A percentile compares a stretch with the other conserved stretches of the same genome.
Conservation (phyloP, 2,797 vertebrate genomes). For the Pogoniulus pusillus region DNA sequence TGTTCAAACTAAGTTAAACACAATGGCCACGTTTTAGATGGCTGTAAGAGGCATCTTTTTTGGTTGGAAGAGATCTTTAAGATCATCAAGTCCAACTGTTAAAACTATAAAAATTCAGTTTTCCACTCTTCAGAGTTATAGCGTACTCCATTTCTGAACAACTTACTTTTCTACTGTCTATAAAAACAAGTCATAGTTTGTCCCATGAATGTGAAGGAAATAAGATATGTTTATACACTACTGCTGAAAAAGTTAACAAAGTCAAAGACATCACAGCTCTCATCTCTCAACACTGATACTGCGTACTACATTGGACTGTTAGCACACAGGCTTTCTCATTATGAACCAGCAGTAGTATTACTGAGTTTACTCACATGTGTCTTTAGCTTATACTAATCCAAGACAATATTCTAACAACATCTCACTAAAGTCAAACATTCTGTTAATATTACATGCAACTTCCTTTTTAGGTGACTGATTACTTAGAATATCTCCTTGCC, state of each 20-base stretch:
- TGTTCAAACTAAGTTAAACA: neutral
- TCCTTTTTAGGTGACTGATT: neutral
- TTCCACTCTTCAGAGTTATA: neutral
- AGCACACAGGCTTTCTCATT: neutral
- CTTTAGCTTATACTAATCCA: neutral
- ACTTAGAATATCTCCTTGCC: neutral
- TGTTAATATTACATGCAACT: neutral
- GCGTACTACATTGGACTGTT: accelerated
- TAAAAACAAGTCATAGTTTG: neutral
- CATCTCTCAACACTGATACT: neutral
- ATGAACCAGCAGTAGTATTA: neutral
- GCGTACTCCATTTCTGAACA: neutral
- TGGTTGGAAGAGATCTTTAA: too few species aligned
- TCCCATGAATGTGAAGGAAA: neutral
- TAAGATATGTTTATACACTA: accelerated
- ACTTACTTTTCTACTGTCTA: neutral
- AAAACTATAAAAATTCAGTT: neutral
- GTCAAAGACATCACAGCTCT: neutral
- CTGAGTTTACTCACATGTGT: neutral
- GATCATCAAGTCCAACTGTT: too few species aligned
- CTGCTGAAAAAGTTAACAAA: neutral
- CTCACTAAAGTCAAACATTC: neutral
- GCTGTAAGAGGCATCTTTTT: neutral
- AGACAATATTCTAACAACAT: neutral
- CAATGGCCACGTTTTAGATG: neutral